Base-by-base conservation (phyloP, 1,140 invertebrate genomes). In the Drosophila tsacasi region DNA sequence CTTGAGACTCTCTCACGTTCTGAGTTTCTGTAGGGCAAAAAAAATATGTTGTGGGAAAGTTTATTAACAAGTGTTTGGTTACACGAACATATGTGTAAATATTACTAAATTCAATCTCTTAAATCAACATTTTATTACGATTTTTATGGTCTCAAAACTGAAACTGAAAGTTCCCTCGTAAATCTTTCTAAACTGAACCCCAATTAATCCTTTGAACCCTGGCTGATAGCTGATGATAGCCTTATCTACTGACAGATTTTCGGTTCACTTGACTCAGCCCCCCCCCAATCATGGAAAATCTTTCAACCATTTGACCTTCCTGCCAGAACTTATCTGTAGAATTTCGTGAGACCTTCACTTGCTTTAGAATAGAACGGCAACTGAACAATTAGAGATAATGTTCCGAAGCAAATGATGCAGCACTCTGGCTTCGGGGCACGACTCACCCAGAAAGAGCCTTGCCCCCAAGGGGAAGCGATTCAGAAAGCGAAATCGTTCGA, bases 371-470 rank as follows among this genome's bases (percentile, higher is more conserved):
- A 68, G 63, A 71, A 39, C 67, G 37, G 66, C 47, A 42, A 19
- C 47, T 21, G 37, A 52, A 47, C 47, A 69, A 71, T 71, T 69
- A 69, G 13, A 55, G 65, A 69, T 46, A 42, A 55, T 68, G 37
- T 57, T 57, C n/a, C 42, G 0, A 30, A 23, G 21, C 42, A 37
- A 63, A 47, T 64, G 42, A 67, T 19, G 59, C 23, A 47, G 64
- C 62, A 32, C 21, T 47, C 46, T 23, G n/a, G 7, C 17, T 46
- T 27, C 23, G 57, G 23, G 37, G 52, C 47, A 75, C 71, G 52
- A 74, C 72, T 74, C 64, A 46, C 37, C 39, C 54, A 37, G 42
- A 59, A 76, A 76, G 64, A 32, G 61, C 12, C 61, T 57, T 76
- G 59, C 65, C 59, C 23, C 59, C 61, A 32, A 23, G 55, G 17